These are phyloP conservation scores for Artemia sinica DNA, from an alignment of 2,888 invertebrate species.

Conservation along the genomic window DNA sequence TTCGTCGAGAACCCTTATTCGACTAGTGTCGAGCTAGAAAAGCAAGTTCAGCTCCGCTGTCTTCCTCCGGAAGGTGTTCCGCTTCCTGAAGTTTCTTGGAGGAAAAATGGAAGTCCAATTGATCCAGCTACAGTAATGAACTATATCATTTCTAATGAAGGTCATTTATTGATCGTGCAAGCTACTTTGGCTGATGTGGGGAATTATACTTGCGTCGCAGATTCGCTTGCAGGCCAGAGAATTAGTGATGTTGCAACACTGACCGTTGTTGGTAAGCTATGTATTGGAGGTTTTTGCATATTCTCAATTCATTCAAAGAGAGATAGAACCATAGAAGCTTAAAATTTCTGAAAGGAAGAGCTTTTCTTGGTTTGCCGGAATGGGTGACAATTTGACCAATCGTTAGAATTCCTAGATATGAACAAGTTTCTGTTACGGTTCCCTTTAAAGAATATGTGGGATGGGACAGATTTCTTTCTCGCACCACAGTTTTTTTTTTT, in stretches of 20 bases:
- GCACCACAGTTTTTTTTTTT: too few relatives aligned
- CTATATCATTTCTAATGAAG: slow-evolving; percentile 62
- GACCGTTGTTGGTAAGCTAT: slow-evolving; percentile 66
- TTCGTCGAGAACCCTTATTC: slow-evolving; percentile 72
- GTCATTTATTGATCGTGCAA: slow-evolving; percentile 60
- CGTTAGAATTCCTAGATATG: too few relatives aligned
- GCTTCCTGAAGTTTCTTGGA: slow-evolving; percentile 68
- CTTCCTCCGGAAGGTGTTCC: slow-evolving; percentile 73
- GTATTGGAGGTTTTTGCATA: neutral
- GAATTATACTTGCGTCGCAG: slow-evolving; percentile 88
- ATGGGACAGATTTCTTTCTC: too few relatives aligned
- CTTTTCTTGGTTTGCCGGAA: too few relatives aligned
- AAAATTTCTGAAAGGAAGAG: too few relatives aligned
- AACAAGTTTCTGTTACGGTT: too few relatives aligned
- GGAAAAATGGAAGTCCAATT: slow-evolving; percentile 55
- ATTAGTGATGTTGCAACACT: slow-evolving; percentile 66
- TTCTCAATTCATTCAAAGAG: neutral
- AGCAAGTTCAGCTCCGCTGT: slow-evolving; percentile 67
- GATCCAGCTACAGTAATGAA: slow-evolving; percentile 36
- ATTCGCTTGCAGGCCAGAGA: slow-evolving; percentile 72
- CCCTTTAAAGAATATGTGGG: too few relatives aligned
- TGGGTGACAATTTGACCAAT: too few relatives aligned
- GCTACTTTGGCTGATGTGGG: slow-evolving; percentile 74
- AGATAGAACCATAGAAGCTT: neutral
- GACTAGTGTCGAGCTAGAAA: slow-evolving; percentile 59